Evolutionary conservation across 2,797 vertebrate genomes (phyloP).

Genomic region (Pyrocephalus nanus): DNA sequence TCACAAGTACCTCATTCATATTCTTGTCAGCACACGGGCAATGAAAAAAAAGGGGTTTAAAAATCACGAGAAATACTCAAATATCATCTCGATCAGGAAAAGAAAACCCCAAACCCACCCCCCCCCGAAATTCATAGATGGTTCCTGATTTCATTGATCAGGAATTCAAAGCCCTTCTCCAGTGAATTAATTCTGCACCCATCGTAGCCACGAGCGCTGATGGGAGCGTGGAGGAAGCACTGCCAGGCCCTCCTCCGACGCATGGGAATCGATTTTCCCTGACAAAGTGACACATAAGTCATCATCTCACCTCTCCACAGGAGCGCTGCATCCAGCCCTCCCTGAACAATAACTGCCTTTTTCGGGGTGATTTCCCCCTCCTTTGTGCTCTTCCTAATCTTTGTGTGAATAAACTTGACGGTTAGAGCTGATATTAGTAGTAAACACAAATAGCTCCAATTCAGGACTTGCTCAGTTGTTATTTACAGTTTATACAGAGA

Average conservation of each 20-base stretch:
- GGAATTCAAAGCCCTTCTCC: background rate
- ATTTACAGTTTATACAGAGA: background rate
- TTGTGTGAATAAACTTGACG: background rate
- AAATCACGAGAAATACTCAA: background rate
- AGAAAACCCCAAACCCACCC: rapidly evolving
- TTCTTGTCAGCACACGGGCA: background rate
- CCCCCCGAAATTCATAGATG: background rate
- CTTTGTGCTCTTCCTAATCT: background rate
- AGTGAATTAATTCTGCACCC: background rate
- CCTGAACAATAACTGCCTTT: background rate
- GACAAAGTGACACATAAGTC: constrained; percentile 28
- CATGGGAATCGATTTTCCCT: constrained; percentile 21
- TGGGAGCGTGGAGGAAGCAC: background rate
- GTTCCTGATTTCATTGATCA: background rate
- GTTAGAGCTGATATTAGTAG: background rate
- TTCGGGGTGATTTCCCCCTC: background rate
- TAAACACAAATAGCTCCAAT: background rate
- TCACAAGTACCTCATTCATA: background rate
- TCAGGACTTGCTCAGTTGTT: background rate
- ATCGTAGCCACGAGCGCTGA: rapidly evolving
- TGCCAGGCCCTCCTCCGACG: background rate
- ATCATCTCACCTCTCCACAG: constrained; percentile 26
- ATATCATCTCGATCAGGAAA: background rate
- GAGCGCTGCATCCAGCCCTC: background rate
- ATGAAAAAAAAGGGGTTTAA: background rate